A percentile compares a stretch with the other conserved stretches of the same genome.
Evolutionary conservation across 1,140 invertebrate species (phyloP).

Genomic region (Orius insidiosus): DNA sequence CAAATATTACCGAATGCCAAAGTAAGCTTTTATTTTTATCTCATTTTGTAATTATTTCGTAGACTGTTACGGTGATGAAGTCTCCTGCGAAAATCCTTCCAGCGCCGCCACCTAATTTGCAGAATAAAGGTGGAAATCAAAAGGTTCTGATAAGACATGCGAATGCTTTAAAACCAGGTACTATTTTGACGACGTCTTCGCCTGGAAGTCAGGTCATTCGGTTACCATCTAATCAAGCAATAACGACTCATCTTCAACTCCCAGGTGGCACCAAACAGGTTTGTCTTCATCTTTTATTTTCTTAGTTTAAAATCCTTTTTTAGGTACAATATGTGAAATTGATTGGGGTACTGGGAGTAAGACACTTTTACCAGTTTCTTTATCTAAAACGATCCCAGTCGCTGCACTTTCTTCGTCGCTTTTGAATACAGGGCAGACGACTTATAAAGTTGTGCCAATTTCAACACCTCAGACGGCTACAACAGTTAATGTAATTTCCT

Average conservation of each 20-base stretch:
- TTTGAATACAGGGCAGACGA: slow-evolving; percentile 5
- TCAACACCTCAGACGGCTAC: neutral
- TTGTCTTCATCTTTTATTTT: slow-evolving; percentile 4
- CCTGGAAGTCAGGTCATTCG: slow-evolving; percentile 35
- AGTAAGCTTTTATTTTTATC: slow-evolving; percentile 6
- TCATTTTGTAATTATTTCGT: slow-evolving; percentile 13
- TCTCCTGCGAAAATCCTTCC: slow-evolving; percentile 52
- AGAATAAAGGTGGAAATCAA: slow-evolving; percentile 30
- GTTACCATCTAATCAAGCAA: slow-evolving; percentile 35
- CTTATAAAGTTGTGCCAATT: slow-evolving; percentile 13
- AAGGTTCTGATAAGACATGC: slow-evolving; percentile 41
- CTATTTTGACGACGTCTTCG: slow-evolving; percentile 10
- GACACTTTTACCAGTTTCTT: slow-evolving; percentile 28
- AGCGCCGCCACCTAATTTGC: slow-evolving; percentile 34
- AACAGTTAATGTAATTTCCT: neutral
- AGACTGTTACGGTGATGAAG: slow-evolving; percentile 18
- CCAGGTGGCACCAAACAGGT: slow-evolving; percentile 16
- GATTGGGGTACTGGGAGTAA: slow-evolving; percentile 25
- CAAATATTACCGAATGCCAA: slow-evolving; percentile 28
- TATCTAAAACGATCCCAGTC: slow-evolving; percentile 24
- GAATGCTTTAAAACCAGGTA: slow-evolving; percentile 16
- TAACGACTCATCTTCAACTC: slow-evolving; percentile 43
- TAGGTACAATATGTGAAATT: slow-evolving; percentile 55
- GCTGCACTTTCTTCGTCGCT: slow-evolving; percentile 13
- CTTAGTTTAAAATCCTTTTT: slow-evolving; percentile 15